Conservation (phyloP, 2,113 vertebrate species). For the Orycteropus afer region DNA sequence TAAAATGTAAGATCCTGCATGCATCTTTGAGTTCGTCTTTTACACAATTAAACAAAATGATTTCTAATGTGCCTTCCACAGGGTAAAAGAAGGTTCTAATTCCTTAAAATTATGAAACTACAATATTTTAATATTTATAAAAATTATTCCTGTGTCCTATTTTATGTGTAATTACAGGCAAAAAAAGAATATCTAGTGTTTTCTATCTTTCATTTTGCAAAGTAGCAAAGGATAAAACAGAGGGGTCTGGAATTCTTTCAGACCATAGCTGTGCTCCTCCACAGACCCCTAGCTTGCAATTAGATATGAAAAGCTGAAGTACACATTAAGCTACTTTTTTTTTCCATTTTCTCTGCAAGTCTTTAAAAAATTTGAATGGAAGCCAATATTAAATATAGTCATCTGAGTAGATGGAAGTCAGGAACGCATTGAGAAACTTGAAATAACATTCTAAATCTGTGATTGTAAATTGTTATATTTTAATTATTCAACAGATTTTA, state of each 20-base stretch:
- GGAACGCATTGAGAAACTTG: background rate
- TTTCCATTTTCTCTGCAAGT: background rate
- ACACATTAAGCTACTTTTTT: background rate
- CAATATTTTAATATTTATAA: background rate
- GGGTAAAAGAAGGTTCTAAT: background rate
- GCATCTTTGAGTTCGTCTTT: background rate
- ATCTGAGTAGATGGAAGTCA: background rate
- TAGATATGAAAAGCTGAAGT: background rate
- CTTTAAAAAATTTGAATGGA: background rate
- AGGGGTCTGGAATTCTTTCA: background rate
- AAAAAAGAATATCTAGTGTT: background rate
- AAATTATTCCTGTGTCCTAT: background rate
- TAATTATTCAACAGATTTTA: constrained; percentile 89
- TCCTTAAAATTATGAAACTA: background rate
- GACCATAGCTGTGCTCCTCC: background rate
- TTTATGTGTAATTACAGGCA: background rate
- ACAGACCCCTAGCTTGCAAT: background rate
- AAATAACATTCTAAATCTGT: constrained; percentile 6
- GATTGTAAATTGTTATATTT: constrained; percentile 25
- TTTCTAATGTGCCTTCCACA: background rate
- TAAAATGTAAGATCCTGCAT: background rate
- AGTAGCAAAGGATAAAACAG: background rate
- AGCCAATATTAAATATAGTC: background rate
- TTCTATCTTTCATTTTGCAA: constrained; percentile 21
- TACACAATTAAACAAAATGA: background rate